Evolutionary conservation across 2,888 invertebrate species (phyloP).

Genomic region (Drosophila lacicola): DNA sequence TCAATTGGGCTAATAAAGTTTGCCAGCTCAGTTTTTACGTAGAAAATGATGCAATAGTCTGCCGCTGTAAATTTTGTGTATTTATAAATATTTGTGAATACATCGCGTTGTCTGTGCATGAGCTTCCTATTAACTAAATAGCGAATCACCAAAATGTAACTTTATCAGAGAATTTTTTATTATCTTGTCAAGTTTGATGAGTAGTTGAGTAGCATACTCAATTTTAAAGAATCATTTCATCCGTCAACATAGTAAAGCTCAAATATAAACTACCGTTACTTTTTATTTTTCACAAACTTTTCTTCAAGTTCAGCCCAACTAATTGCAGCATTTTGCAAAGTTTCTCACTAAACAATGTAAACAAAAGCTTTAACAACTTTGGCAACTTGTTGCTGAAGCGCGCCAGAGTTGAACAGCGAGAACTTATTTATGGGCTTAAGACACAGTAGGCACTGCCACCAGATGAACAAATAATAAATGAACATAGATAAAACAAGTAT

Average conservation of each 20-base stretch:
- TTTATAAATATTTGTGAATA: slow-evolving; percentile 59
- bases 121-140: not conserved
- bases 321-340: slow-evolving; percentile 22
- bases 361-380: slow-evolving; percentile 43
- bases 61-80: slow-evolving; percentile 30
- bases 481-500: no score
- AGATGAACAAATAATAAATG: no score
- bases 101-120: slow-evolving; percentile 16
- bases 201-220: not conserved
- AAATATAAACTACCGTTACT: not conserved
- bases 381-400: slow-evolving; percentile 61
- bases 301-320: slow-evolving; percentile 4
- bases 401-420: not conserved
- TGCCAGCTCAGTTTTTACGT: slow-evolving; percentile 41
- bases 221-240: not conserved
- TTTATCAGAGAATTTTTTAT: not conserved
- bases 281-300: slow-evolving; percentile 15
- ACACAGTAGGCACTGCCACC: not conserved
- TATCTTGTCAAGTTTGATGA: slow-evolving; percentile 3
- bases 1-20: slow-evolving; percentile 29
- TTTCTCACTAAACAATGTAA: slow-evolving; percentile 30
- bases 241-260: not conserved
- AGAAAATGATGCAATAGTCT: slow-evolving; percentile 49
- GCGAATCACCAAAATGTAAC: not conserved
- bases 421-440: slow-evolving; percentile 23